phyloP scores from a whole-genome alignment of 2,797 vertebrate genomes.

The Anguilla pacifica region DNA sequence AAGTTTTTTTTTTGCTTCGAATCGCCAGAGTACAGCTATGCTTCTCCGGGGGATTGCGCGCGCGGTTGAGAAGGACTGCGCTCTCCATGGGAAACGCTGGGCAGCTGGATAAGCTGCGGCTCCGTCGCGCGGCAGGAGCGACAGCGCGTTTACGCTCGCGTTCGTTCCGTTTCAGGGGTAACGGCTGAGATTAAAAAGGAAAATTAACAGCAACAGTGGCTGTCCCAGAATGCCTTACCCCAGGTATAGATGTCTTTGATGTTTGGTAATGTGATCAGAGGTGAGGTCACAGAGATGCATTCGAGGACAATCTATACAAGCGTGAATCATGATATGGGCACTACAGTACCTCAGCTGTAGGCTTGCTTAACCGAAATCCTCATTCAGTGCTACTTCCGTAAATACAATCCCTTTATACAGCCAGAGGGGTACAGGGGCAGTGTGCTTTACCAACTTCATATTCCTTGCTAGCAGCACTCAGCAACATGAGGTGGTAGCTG shows the following conservation, averaged over 20 bases:
- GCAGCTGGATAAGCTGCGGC: not conserved
- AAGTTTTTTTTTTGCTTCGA: slow-evolving; percentile 7
- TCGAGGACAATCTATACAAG: not conserved
- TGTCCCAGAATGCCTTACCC: not conserved
- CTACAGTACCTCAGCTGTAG: not conserved
- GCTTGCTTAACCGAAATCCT: not conserved
- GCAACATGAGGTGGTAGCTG: not conserved
- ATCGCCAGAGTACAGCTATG: slow-evolving; percentile 55
- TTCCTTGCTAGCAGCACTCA: not conserved
- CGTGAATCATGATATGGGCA: not conserved
- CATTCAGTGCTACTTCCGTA: not conserved
- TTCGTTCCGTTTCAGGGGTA: not conserved
- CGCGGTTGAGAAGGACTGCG: slow-evolving; percentile 12
- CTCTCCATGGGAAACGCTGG: not conserved
- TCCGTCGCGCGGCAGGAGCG: not conserved
- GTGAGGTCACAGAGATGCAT: not conserved
- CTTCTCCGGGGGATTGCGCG: slow-evolving; percentile 48
- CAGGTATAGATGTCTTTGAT: not conserved
- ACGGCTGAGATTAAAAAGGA: not conserved
- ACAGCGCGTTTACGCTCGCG: not conserved
- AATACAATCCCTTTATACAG: too few relatives aligned
- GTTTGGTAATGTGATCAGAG: slow-evolving; percentile 12
- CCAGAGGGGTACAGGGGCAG: not conserved
- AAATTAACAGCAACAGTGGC: not conserved
- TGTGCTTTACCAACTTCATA: not conserved